Conservation (phyloP, 2,888 invertebrate species). For the Napeogenes sylphis region DNA sequence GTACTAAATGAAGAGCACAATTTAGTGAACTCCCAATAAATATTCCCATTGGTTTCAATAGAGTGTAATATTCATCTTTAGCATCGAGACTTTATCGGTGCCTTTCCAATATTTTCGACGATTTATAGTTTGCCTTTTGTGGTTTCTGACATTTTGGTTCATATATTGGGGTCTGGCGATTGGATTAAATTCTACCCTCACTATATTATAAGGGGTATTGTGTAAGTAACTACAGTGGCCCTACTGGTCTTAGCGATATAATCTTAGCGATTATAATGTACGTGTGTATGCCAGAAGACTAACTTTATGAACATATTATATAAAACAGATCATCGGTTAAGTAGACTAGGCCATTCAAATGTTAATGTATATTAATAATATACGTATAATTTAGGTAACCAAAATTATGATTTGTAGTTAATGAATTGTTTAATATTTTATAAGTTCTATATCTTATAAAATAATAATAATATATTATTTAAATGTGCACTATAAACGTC, state of each 20-base stretch:
- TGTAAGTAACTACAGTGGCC: neutral
- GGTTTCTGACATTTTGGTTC: conserved; percentile 38
- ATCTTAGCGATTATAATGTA: neutral
- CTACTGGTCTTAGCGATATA: neutral
- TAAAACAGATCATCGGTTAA: too few species aligned
- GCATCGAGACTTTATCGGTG: conserved; percentile 63
- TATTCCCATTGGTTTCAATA: conserved; percentile 68
- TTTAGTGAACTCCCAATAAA: conserved; percentile 65
- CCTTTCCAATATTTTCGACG: conserved; percentile 58
- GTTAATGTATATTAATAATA: too few species aligned
- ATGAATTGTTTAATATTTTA: too few species aligned
- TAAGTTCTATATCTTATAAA: too few species aligned
- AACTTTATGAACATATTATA: too few species aligned
- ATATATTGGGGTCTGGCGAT: conserved; percentile 18
- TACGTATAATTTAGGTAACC: too few species aligned
- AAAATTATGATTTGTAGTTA: too few species aligned
- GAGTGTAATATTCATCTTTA: conserved; percentile 59
- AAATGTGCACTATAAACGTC: too few species aligned
- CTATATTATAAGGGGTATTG: neutral
- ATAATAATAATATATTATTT: too few species aligned
- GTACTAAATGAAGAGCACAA: conserved; percentile 35
- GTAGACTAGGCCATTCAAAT: too few species aligned
- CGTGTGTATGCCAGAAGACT: neutral
- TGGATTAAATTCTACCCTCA: neutral
- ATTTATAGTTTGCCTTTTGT: conserved; percentile 64